phyloP scores from a whole-genome alignment of 2,113 vertebrate species.

The Sinocyclocheilus maitianheensis region DNA sequence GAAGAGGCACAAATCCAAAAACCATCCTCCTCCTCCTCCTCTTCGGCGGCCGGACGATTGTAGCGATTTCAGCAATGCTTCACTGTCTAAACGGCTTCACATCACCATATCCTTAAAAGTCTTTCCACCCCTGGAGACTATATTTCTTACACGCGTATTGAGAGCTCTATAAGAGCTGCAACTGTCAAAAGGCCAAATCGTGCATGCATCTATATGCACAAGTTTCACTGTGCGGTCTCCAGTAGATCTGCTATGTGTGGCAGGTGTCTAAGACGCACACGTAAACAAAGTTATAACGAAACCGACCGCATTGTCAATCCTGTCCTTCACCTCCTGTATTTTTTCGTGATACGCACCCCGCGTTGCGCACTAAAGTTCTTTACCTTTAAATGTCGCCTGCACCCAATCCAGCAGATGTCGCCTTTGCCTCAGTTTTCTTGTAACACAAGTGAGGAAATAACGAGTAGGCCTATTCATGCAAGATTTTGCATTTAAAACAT shows the following conservation, averaged over 20 bases:
- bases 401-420: slow-evolving; percentile 66
- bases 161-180: neutral
- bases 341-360: slow-evolving; percentile 32
- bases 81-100: slow-evolving; percentile 20
- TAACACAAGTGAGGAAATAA: slow-evolving; percentile 62
- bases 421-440: slow-evolving; percentile 61
- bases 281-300: slow-evolving; percentile 22
- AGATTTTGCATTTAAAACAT: neutral
- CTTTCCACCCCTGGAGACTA: neutral
- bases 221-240: slow-evolving; percentile 10
- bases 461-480: slow-evolving; percentile 67
- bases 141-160: neutral
- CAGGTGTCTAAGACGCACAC: neutral
- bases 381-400: slow-evolving; percentile 66
- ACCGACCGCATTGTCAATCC: neutral
- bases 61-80: slow-evolving; percentile 4
- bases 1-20: slow-evolving; percentile 44
- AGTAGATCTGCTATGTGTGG: too few species aligned
- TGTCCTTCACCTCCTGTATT: slow-evolving; percentile 1
- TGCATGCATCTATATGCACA: neutral
- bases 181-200: slow-evolving; percentile 19
- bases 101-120: slow-evolving; percentile 7
- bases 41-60: slow-evolving; percentile 2
- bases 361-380: slow-evolving; percentile 53
- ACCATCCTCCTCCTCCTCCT: slow-evolving; percentile 24